A percentile compares a stretch with the other conserved stretches of the same genome.
Evolutionary conservation across 1,140 invertebrate species (phyloP).

Genomic region (Wiebesia pumilae): DNA sequence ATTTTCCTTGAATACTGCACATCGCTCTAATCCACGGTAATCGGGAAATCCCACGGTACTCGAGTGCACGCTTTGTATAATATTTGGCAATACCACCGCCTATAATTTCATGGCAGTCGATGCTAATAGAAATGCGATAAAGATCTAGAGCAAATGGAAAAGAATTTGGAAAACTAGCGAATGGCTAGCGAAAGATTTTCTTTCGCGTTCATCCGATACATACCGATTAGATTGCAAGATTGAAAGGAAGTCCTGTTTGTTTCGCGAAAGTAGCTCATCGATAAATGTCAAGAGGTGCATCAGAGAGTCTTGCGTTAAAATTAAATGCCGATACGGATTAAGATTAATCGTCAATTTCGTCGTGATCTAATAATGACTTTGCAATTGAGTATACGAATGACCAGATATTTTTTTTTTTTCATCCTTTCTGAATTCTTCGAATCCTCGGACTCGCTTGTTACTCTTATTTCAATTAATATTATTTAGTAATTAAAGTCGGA

Average conservation of each 20-base stretch:
- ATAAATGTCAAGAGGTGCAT: background rate
- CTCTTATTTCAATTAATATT: background rate
- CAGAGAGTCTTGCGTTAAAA: background rate
- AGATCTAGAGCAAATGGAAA: background rate
- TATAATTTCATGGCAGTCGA: background rate
- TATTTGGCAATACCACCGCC: background rate
- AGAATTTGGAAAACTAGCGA: background rate
- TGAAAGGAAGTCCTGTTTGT: background rate
- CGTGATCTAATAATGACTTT: background rate
- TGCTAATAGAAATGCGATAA: background rate
- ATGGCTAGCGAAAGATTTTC: background rate
- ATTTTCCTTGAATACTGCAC: background rate
- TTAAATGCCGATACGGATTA: background rate
- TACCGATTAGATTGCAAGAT: background rate
- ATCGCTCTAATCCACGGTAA: background rate
- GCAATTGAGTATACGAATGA: background rate
- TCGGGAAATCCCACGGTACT: background rate
- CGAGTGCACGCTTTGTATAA: background rate
- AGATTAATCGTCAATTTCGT: background rate
- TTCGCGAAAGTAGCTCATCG: background rate
- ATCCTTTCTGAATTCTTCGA: background rate
- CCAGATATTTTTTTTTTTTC: background rate
- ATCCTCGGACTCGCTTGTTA: background rate
- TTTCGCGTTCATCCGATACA: background rate
- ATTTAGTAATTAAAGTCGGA: background rate